Evolutionary conservation across 1,140 invertebrate genomes (phyloP).

Genomic region (Watersipora subatra): DNA sequence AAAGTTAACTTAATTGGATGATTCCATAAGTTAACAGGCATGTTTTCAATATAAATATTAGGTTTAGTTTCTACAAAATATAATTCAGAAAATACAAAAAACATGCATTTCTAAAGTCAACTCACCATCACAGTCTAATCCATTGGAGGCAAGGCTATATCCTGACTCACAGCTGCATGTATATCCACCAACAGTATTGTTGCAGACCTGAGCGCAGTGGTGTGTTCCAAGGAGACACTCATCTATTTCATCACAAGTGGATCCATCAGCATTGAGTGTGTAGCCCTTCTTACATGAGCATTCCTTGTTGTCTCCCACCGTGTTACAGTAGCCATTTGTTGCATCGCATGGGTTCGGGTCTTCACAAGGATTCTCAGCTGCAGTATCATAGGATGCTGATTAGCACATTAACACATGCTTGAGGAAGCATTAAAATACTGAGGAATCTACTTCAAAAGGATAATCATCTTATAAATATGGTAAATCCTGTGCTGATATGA

Average conservation of each 20-base stretch:
- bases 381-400: not conserved
- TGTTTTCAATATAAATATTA: not conserved
- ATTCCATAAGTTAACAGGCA: not conserved
- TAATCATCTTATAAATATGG: not conserved
- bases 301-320: not conserved
- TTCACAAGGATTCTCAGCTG: not conserved
- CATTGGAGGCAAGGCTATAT: constrained; percentile 1
- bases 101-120: not conserved
- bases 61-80: not conserved
- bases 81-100: not conserved
- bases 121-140: not conserved
- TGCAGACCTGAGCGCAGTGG: constrained; percentile 14
- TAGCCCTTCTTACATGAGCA: not conserved
- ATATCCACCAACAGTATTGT: constrained; percentile 12
- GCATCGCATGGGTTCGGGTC: not conserved
- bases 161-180: constrained; percentile 11
- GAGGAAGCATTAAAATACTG: not conserved
- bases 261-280: not conserved
- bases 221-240: constrained; percentile 10
- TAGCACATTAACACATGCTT: not conserved
- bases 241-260: constrained; percentile 11
- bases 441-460: not conserved
- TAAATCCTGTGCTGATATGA: not conserved
- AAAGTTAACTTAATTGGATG: not conserved
- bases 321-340: not conserved